Conservation (phyloP, 1,140 invertebrate genomes). For the Drosophila lini region DNA sequence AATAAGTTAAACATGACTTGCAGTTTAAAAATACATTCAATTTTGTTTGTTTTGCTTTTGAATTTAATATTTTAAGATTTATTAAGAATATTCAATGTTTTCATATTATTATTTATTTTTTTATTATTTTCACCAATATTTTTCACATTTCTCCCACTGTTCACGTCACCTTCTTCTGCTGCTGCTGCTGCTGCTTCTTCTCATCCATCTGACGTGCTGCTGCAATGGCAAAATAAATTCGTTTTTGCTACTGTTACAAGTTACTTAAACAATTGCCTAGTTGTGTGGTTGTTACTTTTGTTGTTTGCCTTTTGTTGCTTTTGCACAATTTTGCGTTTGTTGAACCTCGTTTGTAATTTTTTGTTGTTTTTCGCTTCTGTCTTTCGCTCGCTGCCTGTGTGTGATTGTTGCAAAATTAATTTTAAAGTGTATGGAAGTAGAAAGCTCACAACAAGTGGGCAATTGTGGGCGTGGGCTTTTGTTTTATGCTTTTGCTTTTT, state of each 20-base stretch:
- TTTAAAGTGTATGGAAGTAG: constrained; percentile 60
- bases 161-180: constrained; percentile 8
- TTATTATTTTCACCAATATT: neutral
- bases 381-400: constrained; percentile 30
- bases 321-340: constrained; percentile 72
- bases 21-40: neutral
- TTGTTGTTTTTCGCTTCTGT: constrained; percentile 33
- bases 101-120: no score
- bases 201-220: constrained; percentile 37
- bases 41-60: neutral
- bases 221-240: constrained; percentile 76
- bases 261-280: constrained; percentile 69
- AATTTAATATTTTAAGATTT: neutral
- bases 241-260: constrained; percentile 75
- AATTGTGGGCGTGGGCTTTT: constrained; percentile 65
- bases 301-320: constrained; percentile 43
- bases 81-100: no score
- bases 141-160: constrained; percentile 3
- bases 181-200: constrained; percentile 4
- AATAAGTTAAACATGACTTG: neutral
- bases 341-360: constrained; percentile 64
- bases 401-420: constrained; percentile 55
- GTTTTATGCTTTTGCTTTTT: constrained; percentile 43
- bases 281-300: constrained; percentile 38
- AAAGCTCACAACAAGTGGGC: constrained; percentile 64